These are phyloP conservation scores for Botrylloides violaceus DNA, from an alignment of 23 tunicate genomes.

Conservation along the genomic window DNA sequence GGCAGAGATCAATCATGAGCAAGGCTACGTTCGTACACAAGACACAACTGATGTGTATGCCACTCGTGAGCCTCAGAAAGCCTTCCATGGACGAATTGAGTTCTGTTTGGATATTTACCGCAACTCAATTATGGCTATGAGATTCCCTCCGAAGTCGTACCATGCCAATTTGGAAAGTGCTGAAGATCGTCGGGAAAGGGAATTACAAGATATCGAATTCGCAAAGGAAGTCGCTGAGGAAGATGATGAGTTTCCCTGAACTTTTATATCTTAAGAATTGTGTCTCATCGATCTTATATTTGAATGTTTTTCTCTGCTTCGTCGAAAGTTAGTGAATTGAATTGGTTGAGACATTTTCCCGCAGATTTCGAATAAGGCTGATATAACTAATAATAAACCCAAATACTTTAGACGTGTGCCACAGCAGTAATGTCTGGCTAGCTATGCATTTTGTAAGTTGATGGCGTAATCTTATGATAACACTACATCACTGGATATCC, in stretches of 20 bases:
- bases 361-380: too few relatives aligned
- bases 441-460: too few relatives aligned
- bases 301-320: too few relatives aligned
- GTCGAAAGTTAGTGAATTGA: too few relatives aligned
- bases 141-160: slow-evolving; percentile 93
- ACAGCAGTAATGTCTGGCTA: too few relatives aligned
- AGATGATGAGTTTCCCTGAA: slow-evolving; percentile 69
- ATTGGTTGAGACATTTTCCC: too few relatives aligned
- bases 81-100: slow-evolving; percentile 82
- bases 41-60: slow-evolving; percentile 78
- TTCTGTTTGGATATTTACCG: slow-evolving; percentile 81
- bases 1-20: slow-evolving; percentile 85
- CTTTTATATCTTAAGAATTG: too few relatives aligned
- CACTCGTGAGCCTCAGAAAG: slow-evolving; percentile 88
- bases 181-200: slow-evolving; percentile 85
- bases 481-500: too few relatives aligned
- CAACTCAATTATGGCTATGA: slow-evolving; percentile 95
- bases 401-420: too few relatives aligned
- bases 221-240: slow-evolving; percentile 98
- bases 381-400: too few relatives aligned
- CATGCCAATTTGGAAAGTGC: slow-evolving; percentile 85
- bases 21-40: slow-evolving; percentile 71
- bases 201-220: slow-evolving; percentile 89
- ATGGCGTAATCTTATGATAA: too few relatives aligned
- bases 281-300: too few relatives aligned